Evolutionary conservation across 1,140 invertebrate genomes (phyloP).

Genomic region (Drosophila novamexicana): DNA sequence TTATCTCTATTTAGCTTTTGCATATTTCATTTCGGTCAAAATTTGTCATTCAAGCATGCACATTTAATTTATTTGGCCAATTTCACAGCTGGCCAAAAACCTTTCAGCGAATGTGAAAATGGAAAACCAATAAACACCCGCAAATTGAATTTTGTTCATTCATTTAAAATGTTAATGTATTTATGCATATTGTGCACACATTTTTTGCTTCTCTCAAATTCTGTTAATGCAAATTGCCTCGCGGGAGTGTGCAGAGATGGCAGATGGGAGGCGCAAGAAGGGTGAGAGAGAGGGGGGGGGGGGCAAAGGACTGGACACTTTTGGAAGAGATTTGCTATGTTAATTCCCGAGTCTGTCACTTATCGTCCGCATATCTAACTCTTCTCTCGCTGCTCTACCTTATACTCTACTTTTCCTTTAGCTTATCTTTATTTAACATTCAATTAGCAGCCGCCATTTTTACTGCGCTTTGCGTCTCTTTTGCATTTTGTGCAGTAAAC

Average conservation of each 20-base stretch:
- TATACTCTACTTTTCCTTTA: not conserved
- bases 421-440: not conserved
- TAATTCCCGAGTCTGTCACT: too few relatives aligned
- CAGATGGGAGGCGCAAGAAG: not conserved
- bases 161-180: slow-evolving; percentile 56
- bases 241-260: not conserved
- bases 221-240: slow-evolving; percentile 55
- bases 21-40: slow-evolving; percentile 38
- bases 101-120: too few relatives aligned
- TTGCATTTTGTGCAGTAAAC: slow-evolving; percentile 8
- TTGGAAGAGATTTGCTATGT: too few relatives aligned
- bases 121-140: slow-evolving; percentile 15
- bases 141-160: slow-evolving; percentile 65
- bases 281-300: not conserved
- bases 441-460: not conserved
- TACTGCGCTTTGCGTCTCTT: not conserved
- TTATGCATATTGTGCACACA: slow-evolving; percentile 61
- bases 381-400: too few relatives aligned
- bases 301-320: too few relatives aligned
- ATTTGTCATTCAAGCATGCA: slow-evolving; percentile 44
- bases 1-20: slow-evolving; percentile 26
- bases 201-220: slow-evolving; percentile 44
- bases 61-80: slow-evolving; percentile 71
- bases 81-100: slow-evolving; percentile 9
- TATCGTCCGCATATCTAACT: too few relatives aligned